A percentile compares a stretch with the other conserved stretches of the same genome.
phyloP scores from a whole-genome alignment of 2,888 invertebrate species.

The Zootermopsis nevadensis region DNA sequence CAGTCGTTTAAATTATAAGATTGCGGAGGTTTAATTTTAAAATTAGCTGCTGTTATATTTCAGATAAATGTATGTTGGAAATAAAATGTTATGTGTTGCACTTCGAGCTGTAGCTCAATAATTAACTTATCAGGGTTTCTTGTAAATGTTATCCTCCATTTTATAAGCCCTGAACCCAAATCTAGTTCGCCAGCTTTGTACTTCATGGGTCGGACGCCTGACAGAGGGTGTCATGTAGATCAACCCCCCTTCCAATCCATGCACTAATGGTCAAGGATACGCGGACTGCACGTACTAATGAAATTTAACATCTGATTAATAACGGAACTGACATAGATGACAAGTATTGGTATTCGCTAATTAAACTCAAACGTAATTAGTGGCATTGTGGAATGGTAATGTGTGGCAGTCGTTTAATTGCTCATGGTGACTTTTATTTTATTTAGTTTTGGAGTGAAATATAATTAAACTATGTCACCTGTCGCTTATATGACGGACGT shows the following conservation, averaged over 20 bases:
- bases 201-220: not conserved
- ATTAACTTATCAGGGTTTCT: no score
- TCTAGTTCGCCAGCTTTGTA: not conserved
- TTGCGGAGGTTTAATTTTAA: no score
- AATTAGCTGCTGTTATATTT: no score
- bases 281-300: constrained; percentile 31
- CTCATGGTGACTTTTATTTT: constrained; percentile 27
- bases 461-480: constrained; percentile 6
- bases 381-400: constrained; percentile 34
- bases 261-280: constrained; percentile 35
- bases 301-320: constrained; percentile 43
- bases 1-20: no score
- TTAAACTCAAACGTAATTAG: constrained; percentile 34
- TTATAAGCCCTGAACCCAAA: not conserved
- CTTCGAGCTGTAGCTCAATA: no score
- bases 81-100: no score
- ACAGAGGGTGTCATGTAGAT: not conserved
- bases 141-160: not conserved
- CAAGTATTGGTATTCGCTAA: constrained; percentile 39
- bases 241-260: not conserved
- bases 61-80: no score
- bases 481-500: not conserved
- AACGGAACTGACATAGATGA: constrained; percentile 18
- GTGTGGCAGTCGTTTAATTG: constrained; percentile 33
- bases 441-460: not conserved